phyloP scores from a whole-genome alignment of 2,797 vertebrate species.

The Jordanella pulchra region DNA sequence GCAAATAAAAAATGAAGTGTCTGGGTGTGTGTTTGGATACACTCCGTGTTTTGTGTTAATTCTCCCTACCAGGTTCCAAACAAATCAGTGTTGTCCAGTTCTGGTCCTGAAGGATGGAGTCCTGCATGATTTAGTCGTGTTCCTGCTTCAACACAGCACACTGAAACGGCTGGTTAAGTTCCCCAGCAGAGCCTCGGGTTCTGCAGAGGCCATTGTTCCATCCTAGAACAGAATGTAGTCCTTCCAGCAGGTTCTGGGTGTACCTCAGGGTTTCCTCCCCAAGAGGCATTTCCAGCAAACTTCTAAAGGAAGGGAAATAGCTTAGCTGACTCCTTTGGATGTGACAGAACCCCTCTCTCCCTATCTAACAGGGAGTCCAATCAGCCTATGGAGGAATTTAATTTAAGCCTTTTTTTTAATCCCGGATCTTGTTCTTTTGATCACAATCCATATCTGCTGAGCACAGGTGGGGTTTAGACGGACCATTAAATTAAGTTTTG shows the following conservation, averaged over 20 bases:
- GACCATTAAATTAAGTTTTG: background rate
- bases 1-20: constrained; percentile 57
- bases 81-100: background rate
- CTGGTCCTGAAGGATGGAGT: background rate
- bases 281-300: no score
- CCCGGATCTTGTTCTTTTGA: background rate
- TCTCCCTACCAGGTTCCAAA: background rate
- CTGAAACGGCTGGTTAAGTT: background rate
- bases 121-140: background rate
- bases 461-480: background rate
- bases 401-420: background rate
- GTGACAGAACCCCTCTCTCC: background rate
- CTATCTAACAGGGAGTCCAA: background rate
- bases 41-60: constrained; percentile 42
- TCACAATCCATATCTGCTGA: background rate
- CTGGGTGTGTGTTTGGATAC: constrained; percentile 43
- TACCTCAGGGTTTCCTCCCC: background rate
- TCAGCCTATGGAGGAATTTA: background rate
- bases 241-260: background rate
- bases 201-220: background rate
- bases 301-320: background rate
- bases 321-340: background rate
- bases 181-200: background rate
- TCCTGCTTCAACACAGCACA: background rate
- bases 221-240: background rate